Conservation (phyloP, 2,113 vertebrate species). For the Phyllostomus discolor region DNA sequence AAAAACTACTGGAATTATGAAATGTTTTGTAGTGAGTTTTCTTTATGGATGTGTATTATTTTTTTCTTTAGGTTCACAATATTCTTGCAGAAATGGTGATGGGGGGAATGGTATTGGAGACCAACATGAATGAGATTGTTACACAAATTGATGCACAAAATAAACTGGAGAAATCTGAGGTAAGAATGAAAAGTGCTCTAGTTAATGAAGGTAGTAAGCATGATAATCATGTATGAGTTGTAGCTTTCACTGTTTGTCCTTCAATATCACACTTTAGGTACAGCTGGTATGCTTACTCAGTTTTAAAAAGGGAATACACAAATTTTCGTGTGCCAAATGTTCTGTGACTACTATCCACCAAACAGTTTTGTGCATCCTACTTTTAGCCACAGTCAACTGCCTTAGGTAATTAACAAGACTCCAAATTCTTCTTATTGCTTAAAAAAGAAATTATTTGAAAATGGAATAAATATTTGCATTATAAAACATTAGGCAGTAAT, state of each 20-base stretch:
- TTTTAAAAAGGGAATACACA: background rate
- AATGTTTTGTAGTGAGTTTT: background rate
- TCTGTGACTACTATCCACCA: conserved; percentile 16
- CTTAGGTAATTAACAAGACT: conserved; percentile 39
- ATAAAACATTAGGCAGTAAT: background rate
- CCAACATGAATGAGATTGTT: conserved; percentile 99
- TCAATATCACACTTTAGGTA: conserved; percentile 41
- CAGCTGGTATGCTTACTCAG: conserved; percentile 39
- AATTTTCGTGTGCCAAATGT: conserved; percentile 32
- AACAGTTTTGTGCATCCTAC: background rate
- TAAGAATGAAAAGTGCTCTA: conserved; percentile 77
- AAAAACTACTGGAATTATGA: background rate
- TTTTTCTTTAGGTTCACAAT: conserved; percentile 91
- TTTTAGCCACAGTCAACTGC: background rate
- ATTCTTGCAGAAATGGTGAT: conserved; percentile 99
- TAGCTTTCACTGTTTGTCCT: conserved; percentile 51
- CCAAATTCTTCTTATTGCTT: conserved; percentile 27
- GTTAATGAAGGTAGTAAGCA: conserved; percentile 60
- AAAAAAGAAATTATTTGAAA: conserved; percentile 41
- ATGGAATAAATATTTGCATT: conserved; percentile 32
- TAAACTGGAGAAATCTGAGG: conserved; percentile 99
- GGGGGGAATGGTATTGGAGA: conserved; percentile 99
- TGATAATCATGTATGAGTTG: conserved; percentile 62
- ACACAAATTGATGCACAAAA: conserved; percentile 97
- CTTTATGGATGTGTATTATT: background rate